Evolutionary conservation across 1,140 invertebrate species (phyloP).

Genomic region (Physella acuta): DNA sequence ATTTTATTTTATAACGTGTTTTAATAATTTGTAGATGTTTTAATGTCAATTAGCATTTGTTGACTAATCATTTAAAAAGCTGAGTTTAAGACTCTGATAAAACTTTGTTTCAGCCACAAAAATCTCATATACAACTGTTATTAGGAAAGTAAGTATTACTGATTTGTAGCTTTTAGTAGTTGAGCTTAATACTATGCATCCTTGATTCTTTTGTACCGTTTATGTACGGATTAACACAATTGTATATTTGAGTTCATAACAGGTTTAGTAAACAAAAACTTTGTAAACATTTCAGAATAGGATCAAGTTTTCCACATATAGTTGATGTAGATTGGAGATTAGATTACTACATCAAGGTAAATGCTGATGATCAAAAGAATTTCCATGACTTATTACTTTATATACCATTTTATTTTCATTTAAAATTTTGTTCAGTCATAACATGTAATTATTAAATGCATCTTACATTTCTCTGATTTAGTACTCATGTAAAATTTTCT

Average conservation of each 20-base stretch:
- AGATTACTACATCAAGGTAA: slow-evolving; percentile 56
- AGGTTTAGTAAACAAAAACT: neutral
- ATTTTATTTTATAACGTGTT: too few relatives aligned
- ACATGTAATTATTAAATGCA: too few relatives aligned
- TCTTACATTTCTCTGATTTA: neutral
- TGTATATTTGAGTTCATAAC: neutral
- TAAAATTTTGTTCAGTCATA: too few relatives aligned
- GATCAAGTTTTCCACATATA: slow-evolving; percentile 47
- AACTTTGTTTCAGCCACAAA: slow-evolving; percentile 39
- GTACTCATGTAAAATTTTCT: slow-evolving; percentile 6
- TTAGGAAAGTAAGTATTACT: slow-evolving; percentile 41
- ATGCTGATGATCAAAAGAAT: neutral
- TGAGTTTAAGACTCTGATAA: too few relatives aligned
- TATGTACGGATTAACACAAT: neutral
- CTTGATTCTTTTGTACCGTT: neutral
- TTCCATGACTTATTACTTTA: too few relatives aligned
- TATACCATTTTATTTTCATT: too few relatives aligned
- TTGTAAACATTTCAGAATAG: slow-evolving; percentile 38
- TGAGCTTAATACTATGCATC: too few relatives aligned
- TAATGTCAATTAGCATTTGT: too few relatives aligned
- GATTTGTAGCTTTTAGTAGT: neutral
- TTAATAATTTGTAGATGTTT: too few relatives aligned
- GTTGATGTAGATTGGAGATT: slow-evolving; percentile 57
- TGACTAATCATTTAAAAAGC: too few relatives aligned
- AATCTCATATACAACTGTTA: slow-evolving; percentile 45